Evolutionary conservation across 2,113 vertebrate genomes (phyloP).

Genomic region (Rhinolophus ferrumequinum): DNA sequence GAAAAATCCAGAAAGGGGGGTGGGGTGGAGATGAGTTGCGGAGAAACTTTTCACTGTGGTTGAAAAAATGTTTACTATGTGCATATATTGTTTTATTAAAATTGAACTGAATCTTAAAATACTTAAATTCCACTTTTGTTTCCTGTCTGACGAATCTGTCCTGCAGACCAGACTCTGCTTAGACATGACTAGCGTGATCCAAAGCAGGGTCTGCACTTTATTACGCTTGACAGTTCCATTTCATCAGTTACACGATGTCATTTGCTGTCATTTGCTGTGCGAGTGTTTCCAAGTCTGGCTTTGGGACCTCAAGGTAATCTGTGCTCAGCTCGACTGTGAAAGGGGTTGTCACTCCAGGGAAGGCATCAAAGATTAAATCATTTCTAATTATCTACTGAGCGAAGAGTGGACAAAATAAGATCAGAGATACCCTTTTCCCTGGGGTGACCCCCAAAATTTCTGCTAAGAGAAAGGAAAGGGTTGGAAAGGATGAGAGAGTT

Average conservation of each 20-base stretch:
- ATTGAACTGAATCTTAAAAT: neutral
- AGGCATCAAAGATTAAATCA: neutral
- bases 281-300: neutral
- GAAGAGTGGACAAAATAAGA: neutral
- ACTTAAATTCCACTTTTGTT: neutral
- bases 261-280: neutral
- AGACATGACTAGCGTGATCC: rapidly evolving
- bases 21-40: rapidly evolving
- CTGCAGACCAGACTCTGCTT: neutral
- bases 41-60: neutral
- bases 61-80: neutral
- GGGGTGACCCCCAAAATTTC: neutral
- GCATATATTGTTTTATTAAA: neutral
- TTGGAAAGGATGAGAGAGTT: neutral
- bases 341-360: neutral
- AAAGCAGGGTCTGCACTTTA: neutral
- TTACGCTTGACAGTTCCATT: neutral
- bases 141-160: neutral
- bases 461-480: neutral
- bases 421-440: neutral
- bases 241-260: neutral
- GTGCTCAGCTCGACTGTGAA: neutral
- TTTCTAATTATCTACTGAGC: neutral
- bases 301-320: neutral
- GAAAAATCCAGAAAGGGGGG: neutral